A percentile compares a stretch with the other conserved stretches of the same genome.
These are phyloP conservation scores for Rutilus rutilus DNA, from an alignment of 2,113 vertebrate species.

Conservation along the genomic window DNA sequence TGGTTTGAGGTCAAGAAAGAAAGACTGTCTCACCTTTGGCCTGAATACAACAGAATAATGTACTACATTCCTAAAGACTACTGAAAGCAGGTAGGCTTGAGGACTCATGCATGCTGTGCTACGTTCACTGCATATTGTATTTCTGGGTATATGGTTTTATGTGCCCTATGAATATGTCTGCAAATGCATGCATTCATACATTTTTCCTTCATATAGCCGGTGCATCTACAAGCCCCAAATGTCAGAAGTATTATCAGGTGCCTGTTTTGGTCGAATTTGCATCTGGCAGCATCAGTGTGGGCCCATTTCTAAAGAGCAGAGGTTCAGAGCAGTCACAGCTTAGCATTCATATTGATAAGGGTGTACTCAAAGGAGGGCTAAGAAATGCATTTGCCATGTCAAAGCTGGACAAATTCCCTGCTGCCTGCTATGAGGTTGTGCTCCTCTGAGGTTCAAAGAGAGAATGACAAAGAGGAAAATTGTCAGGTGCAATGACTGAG, in stretches of 20 bases:
- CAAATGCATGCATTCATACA: slow-evolving; percentile 21
- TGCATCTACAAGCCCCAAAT: slow-evolving; percentile 54
- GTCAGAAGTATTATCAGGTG: slow-evolving; percentile 59
- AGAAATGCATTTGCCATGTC: slow-evolving; percentile 73
- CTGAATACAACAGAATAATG: background rate
- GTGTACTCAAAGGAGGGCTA: slow-evolving; percentile 72
- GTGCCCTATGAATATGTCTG: slow-evolving; percentile 14
- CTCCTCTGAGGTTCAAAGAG: slow-evolving; percentile 74
- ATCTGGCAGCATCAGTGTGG: slow-evolving; percentile 53
- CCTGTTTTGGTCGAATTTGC: slow-evolving; percentile 59
- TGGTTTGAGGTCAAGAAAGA: background rate
- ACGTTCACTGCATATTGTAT: background rate
- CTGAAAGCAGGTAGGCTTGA: background rate
- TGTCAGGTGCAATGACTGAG: slow-evolving; percentile 41
- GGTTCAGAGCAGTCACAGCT: slow-evolving; percentile 71
- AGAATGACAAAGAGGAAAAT: slow-evolving; percentile 50
- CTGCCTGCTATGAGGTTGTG: slow-evolving; percentile 71
- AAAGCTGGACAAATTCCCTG: slow-evolving; percentile 77
- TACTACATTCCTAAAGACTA: background rate
- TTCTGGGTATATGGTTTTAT: slow-evolving; percentile 40
- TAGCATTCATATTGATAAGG: slow-evolving; percentile 76
- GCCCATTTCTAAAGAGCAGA: slow-evolving; percentile 56
- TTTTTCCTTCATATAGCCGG: slow-evolving; percentile 38
- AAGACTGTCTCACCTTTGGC: background rate
- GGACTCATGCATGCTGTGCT: background rate